Percentiles rank a stretch among this genome's conserved stretches.
Evolutionary conservation across 2,888 invertebrate species (phyloP).

Genomic region (Chrysina gloriosa): DNA sequence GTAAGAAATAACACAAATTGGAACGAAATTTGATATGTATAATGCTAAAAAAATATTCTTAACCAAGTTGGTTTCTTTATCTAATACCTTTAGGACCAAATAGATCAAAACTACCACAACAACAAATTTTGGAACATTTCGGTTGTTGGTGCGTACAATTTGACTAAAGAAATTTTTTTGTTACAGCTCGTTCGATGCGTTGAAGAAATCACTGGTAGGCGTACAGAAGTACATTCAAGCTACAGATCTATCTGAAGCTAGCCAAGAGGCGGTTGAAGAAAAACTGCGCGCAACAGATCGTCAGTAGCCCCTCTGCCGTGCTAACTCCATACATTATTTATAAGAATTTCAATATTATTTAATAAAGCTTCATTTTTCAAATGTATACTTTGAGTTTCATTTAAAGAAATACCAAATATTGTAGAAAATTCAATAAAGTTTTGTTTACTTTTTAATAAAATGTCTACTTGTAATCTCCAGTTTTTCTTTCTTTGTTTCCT

Average conservation of each 20-base stretch:
- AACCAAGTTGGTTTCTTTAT: no score
- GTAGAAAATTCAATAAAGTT: conserved; percentile 39
- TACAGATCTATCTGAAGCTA: conserved; percentile 94
- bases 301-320: conserved; percentile 71
- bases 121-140: no score
- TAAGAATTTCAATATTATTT: conserved; percentile 65
- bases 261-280: conserved; percentile 93
- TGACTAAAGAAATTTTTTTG: conserved; percentile 72
- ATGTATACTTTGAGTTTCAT: conserved; percentile 57
- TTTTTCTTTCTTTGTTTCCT: conserved; percentile 4
- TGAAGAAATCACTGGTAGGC: conserved; percentile 96
- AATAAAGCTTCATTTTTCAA: conserved; percentile 66
- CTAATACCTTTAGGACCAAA: no score
- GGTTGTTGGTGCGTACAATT: no score
- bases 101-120: no score
- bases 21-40: no score
- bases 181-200: conserved; percentile 93
- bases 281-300: conserved; percentile 95
- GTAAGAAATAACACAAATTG: no score
- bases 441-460: conserved; percentile 45
- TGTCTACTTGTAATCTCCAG: conserved; percentile 32
- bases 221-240: conserved; percentile 98
- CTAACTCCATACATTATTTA: conserved; percentile 57
- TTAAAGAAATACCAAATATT: conserved; percentile 50
- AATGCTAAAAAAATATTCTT: no score